Evolutionary conservation across 2,113 vertebrate species (phyloP), one percentile per base, ranked within the genome.

Genomic region (Muscicapa adusta): DNA sequence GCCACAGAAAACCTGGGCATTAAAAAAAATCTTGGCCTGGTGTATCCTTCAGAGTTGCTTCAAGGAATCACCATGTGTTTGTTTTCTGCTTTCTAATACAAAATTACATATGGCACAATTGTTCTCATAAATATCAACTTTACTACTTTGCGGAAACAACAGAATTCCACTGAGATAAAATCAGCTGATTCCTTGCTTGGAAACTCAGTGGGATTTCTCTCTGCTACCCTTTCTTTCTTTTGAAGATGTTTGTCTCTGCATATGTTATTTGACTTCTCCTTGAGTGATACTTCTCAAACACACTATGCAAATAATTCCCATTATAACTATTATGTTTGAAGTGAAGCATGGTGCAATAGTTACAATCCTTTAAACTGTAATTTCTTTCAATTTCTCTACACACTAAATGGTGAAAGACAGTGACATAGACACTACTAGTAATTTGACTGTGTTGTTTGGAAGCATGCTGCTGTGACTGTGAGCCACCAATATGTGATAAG

Each of bases 361-460:
- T 47, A 72, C 2, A 86, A 34, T 77, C 19, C 8, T 67, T 50
- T 43, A 61, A 66, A 18, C 1, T 60, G 6, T 54, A 66, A 70
- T 72, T 91, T 86, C 33, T 82, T 77, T 20, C 45, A 8, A 38
- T 58, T 56, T 77, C 34, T 71, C 15, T 93, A 31, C 33, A n/a
- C 13, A 61, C 9, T 63, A 43, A 88, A 45, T 92, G 70, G 81
- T 96, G 96, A 95, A 94, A 95, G 91, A 71, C 74, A 95, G 72
- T 86, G 90, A 93, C 50, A 56, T 60, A 68, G 67, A 79, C 91
- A 90, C 81, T 80, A 75, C 82, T 89, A 86, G 67, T 80, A 84
- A 18, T 85, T 96, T 86, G 61, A 94, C 79, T 56, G 10, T 51
- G 63, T 67, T 85, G 48, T 96, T 97, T 96, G 93, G 74, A 97